phyloP scores from a whole-genome alignment of 2,888 invertebrate species.

The Gonocerus acuteangulatus region DNA sequence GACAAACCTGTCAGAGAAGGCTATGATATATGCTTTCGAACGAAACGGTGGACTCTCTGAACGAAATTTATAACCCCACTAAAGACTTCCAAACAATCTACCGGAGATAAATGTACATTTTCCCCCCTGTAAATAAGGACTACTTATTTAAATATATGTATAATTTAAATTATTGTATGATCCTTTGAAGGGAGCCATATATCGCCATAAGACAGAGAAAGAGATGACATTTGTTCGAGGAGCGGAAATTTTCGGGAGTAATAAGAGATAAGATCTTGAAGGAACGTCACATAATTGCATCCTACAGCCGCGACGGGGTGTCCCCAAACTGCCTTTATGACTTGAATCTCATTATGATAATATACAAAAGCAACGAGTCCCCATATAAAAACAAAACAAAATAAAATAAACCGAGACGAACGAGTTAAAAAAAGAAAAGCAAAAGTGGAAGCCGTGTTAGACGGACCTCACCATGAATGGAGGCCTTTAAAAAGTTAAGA shows the following conservation, averaged over 20 bases:
- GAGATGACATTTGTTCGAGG: too few species aligned
- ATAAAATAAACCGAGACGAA: not conserved
- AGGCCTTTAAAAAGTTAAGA: too few species aligned
- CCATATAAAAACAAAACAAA: not conserved
- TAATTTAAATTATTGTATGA: not conserved
- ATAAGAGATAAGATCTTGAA: not conserved
- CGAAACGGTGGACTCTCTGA: too few species aligned
- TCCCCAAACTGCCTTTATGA: conserved; percentile 8
- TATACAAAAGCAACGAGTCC: not conserved
- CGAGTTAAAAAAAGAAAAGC: too few species aligned
- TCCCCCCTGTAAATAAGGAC: not conserved
- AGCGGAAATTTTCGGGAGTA: too few species aligned
- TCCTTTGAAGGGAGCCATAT: not conserved
- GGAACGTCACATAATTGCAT: conserved; percentile 1
- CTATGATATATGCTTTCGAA: too few species aligned
- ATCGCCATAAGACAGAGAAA: too few species aligned
- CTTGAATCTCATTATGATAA: conserved; percentile 19
- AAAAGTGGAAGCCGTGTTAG: too few species aligned
- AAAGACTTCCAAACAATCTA: not conserved
- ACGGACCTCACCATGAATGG: too few species aligned
- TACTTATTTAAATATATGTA: not conserved
- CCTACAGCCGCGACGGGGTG: conserved; percentile 4
- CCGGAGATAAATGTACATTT: not conserved
- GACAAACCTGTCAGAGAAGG: too few species aligned
- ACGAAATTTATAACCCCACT: too few species aligned